Evolutionary conservation across 2,888 invertebrate species (phyloP), one percentile per base, ranked within the genome.

Genomic region (Habroteleia sp.): DNA sequence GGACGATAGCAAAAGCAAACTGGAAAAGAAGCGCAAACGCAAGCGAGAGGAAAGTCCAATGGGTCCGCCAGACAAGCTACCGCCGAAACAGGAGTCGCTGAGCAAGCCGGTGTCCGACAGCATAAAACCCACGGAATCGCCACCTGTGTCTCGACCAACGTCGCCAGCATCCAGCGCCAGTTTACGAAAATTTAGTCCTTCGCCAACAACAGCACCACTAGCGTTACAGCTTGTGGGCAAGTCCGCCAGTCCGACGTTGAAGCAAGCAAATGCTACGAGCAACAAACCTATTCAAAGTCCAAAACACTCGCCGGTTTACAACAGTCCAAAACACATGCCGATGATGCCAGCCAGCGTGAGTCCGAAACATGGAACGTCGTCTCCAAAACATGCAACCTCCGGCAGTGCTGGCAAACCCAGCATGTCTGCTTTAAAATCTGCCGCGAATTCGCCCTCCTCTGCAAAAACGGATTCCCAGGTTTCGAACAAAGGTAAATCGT

Each of bases 341-440:
- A 81, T 83, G 23, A 74, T 80, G 11, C 92, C 93, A 72, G 93
- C 93, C 58, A 94, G 93, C 87, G 94, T 94, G 80, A 95, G 94
- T 89, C 94, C 93, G 84, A 89, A 88, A 62, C 95, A 94, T 84
- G 93, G 93, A 46, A 92, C 93, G 10, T 93, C 93, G 7, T 95
- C 95, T 8, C 95, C 96, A 11, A 96, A 95, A 86, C 95, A 95
- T 80, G 92, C 92, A 0, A 90, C 90, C 14, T 91, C 92, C 0
- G 91, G 93, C 7, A 91, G 92, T 62, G 93, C 95, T 0, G 96
- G 96, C 0, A 96, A 96, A 84, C 96, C 96, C 0, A 96, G 96
- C 83, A 95, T 96, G 95, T 95, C 95, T 0, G 93, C 96, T 0
- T 88, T 96, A 13, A 96, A 96, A 85, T 96, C 94, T 27, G 95